Evolutionary conservation across 2,888 invertebrate genomes (phyloP).

Genomic region (Cerastoderma edule): DNA sequence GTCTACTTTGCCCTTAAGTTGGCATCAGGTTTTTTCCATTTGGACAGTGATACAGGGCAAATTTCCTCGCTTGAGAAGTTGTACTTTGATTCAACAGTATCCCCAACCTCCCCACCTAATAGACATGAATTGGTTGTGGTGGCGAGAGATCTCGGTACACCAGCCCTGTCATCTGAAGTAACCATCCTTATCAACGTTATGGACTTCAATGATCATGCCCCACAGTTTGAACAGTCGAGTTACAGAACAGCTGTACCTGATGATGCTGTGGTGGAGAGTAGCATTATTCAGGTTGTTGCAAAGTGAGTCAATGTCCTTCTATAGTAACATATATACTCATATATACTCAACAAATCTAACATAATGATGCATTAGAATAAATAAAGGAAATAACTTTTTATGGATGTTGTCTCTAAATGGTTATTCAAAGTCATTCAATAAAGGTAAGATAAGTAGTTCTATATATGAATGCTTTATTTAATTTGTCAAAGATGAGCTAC

Average conservation of each 20-base stretch:
- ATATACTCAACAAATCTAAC: too few species aligned
- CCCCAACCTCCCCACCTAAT: slow-evolving; percentile 66
- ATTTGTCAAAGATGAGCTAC: too few species aligned
- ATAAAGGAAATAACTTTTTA: too few species aligned
- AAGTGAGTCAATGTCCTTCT: slow-evolving; percentile 54
- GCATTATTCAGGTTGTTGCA: slow-evolving; percentile 88
- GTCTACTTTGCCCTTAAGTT: slow-evolving; percentile 78
- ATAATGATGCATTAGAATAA: too few species aligned
- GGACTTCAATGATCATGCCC: slow-evolving; percentile 96
- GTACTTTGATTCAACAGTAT: slow-evolving; percentile 63
- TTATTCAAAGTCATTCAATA: too few species aligned
- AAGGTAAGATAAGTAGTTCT: too few species aligned
- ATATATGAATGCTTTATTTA: too few species aligned
- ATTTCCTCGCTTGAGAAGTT: slow-evolving; percentile 91
- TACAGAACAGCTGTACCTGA: slow-evolving; percentile 85
- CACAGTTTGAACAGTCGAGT: slow-evolving; percentile 89
- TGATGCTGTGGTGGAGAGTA: slow-evolving; percentile 89
- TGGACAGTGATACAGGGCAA: slow-evolving; percentile 95
- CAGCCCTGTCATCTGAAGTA: slow-evolving; percentile 95
- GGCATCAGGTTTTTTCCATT: slow-evolving; percentile 89
- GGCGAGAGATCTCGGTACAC: slow-evolving; percentile 97
- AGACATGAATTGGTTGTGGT: slow-evolving; percentile 86
- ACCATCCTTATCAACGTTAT: slow-evolving; percentile 94
- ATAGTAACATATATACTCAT: too few species aligned
- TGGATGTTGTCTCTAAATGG: too few species aligned